These are phyloP conservation scores for Charanyca ferruginea DNA, from an alignment of 2,888 invertebrate species.

Conservation along the genomic window DNA sequence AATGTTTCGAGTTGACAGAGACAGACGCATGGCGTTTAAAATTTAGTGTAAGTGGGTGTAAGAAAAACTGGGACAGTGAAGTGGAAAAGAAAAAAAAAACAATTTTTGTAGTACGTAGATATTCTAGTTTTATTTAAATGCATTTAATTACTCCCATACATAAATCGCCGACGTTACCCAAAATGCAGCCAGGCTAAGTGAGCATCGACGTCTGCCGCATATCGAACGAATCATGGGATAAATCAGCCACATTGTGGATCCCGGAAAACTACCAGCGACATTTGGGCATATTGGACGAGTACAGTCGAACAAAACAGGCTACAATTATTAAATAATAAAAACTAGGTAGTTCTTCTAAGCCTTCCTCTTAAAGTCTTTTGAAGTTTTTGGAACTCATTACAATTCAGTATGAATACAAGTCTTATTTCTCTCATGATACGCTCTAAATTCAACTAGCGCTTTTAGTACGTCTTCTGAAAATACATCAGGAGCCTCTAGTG, in stretches of 20 bases:
- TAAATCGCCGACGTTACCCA: too few relatives aligned
- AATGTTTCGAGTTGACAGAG: too few relatives aligned
- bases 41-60: too few relatives aligned
- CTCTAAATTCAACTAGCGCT: slow-evolving; percentile 37
- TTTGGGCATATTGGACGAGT: too few relatives aligned
- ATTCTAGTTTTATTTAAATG: not conserved
- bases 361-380: not conserved
- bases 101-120: not conserved
- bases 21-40: too few relatives aligned
- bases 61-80: too few relatives aligned
- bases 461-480: slow-evolving; percentile 92
- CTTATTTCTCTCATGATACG: slow-evolving; percentile 14
- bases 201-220: too few relatives aligned
- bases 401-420: slow-evolving; percentile 9
- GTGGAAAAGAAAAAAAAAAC: not conserved
- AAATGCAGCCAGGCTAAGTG: too few relatives aligned
- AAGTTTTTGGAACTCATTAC: not conserved
- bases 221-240: too few relatives aligned
- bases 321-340: not conserved
- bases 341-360: not conserved
- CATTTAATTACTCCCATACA: not conserved
- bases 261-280: too few relatives aligned
- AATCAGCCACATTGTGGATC: too few relatives aligned
- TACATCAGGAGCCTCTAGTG: slow-evolving; percentile 93
- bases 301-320: too few relatives aligned